Percentiles rank a stretch among this genome's conserved stretches.
Conservation (phyloP, 2,113 vertebrate genomes). For the Perccottus glenii region DNA sequence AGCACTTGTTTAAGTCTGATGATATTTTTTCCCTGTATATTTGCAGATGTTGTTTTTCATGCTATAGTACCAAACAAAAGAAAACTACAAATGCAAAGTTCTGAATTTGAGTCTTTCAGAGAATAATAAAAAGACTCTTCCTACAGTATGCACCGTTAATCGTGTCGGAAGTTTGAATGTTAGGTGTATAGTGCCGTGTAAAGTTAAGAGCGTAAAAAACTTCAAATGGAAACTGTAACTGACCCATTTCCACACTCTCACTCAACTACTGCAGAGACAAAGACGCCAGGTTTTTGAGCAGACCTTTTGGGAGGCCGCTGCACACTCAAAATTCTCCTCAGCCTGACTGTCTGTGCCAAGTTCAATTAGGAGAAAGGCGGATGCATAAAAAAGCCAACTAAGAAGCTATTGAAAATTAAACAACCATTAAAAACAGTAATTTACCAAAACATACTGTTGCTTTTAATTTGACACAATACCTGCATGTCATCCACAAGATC, state of each 20-base stretch:
- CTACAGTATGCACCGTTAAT: constrained; percentile 15
- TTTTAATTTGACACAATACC: constrained; percentile 38
- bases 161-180: constrained; percentile 8
- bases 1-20: too few relatives aligned
- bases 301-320: constrained; percentile 15
- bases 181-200: constrained; percentile 10
- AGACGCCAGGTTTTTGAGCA: constrained; percentile 18
- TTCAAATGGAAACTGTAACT: constrained; percentile 53
- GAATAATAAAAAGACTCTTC: constrained; percentile 15
- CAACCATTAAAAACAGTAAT: constrained; percentile 1
- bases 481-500: constrained; percentile 78
- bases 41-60: too few relatives aligned
- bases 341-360: constrained; percentile 28
- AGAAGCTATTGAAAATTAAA: background rate
- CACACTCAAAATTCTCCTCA: constrained; percentile 35
- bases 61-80: constrained; percentile 2
- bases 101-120: constrained; percentile 5
- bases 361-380: constrained; percentile 36
- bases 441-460: background rate
- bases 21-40: too few relatives aligned
- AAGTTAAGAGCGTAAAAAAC: constrained; percentile 45
- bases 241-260: constrained; percentile 44
- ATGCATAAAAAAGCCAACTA: constrained; percentile 5
- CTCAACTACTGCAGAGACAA: constrained; percentile 38
- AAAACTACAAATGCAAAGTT: background rate